Percentiles rank a stretch among this genome's conserved stretches.
Evolutionary conservation across 2,113 vertebrate genomes (phyloP).

Genomic region (Shinisaurus crocodilurus): DNA sequence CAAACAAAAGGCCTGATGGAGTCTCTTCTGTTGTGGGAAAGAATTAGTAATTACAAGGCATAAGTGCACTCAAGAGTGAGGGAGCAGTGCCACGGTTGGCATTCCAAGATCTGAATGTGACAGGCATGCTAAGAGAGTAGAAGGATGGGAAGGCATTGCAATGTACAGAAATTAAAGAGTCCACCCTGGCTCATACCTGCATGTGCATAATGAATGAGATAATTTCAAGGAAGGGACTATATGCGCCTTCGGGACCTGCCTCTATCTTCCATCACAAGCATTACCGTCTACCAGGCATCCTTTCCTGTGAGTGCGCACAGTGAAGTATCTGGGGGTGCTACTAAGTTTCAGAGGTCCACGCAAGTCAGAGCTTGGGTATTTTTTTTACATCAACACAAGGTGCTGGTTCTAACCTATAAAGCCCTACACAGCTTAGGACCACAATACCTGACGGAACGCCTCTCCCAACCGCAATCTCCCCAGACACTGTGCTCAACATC

Average conservation of each 20-base stretch:
- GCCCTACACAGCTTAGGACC: too few species aligned
- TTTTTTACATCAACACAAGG: not conserved
- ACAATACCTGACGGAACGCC: too few species aligned
- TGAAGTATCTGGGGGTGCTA: not conserved
- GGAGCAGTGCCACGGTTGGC: slow-evolving; percentile 55
- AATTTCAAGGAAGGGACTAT: not conserved
- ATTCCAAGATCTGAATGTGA: slow-evolving; percentile 49
- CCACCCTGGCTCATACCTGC: slow-evolving; percentile 10
- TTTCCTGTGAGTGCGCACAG: not conserved
- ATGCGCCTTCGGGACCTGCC: not conserved
- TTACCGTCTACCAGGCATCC: not conserved
- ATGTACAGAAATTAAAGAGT: not conserved
- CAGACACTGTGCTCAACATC: too few species aligned
- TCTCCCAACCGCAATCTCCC: too few species aligned
- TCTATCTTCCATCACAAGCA: too few species aligned
- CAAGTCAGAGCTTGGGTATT: not conserved
- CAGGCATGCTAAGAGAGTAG: slow-evolving; percentile 60
- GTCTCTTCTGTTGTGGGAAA: slow-evolving; percentile 62
- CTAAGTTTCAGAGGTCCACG: not conserved
- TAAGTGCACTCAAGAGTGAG: slow-evolving; percentile 63
- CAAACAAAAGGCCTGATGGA: slow-evolving; percentile 69
- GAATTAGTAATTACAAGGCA: slow-evolving; percentile 74
- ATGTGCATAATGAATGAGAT: not conserved
- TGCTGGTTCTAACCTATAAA: not conserved
- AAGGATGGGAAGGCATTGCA: slow-evolving; percentile 48